Evolutionary conservation across 2,888 invertebrate genomes (phyloP), one percentile per base, ranked within the genome.

Genomic region (Drosophila putrida): DNA sequence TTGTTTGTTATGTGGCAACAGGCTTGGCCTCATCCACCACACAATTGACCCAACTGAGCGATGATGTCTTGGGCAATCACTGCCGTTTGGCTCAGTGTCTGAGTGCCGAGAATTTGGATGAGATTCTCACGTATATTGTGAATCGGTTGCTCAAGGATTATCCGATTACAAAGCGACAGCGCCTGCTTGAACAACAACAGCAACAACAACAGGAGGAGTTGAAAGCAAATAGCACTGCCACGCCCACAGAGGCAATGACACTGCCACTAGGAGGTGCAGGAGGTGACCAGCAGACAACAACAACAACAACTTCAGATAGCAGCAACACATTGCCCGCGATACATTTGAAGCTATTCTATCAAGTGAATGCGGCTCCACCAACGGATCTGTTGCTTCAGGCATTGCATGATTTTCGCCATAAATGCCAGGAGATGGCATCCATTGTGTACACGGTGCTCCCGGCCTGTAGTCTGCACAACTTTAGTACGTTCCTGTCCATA

Each of bases 1-100:
- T 97, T 83, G 96, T 97, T 13, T 97, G 97, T 91, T 96, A 96
- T 89, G 95, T 97, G 64, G 95, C 96, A 53, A 95, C 95, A 83
- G 93, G 93, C n/a, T 70, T 92, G 41, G 93, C 93, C 59, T 91
- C 92, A 31, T 93, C 93, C 38, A 92, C 92, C 72, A 93, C 91
- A 36, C 93, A 91, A 81, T 72, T 90, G 72, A 92, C 90, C 36
- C 93, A 93, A 75, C 89, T 93, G 55, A 91, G 92, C 35, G 93
- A 93, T 43, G 92, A 92, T 65, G 85, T 92, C 15, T 69, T 92
- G 41, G 80, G 82, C 71, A 91, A 91, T 55, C 91, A 92, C 66
- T 88, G 89, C 70, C 91, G 90, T 33, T 69, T 92, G 46, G 91
- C 91, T 59, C 92, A 92, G 75, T 91, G 92, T 46, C 88, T 94